Percentiles rank a stretch among this genome's conserved stretches.
Conservation (phyloP, 2,113 vertebrate genomes). For the Felis chaus region DNA sequence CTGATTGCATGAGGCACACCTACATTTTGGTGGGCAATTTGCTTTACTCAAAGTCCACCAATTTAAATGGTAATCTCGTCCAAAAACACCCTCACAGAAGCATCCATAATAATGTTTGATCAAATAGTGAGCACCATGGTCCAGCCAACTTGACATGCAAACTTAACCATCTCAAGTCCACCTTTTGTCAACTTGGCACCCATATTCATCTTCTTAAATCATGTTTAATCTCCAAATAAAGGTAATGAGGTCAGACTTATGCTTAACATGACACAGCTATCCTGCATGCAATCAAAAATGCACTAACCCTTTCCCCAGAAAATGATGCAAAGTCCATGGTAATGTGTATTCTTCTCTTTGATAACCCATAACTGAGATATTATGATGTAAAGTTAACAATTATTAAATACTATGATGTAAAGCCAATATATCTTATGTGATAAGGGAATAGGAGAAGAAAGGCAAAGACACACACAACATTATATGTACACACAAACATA, state of each 20-base stretch:
- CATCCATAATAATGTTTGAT: not conserved
- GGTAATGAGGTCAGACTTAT: not conserved
- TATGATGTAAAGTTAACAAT: not conserved
- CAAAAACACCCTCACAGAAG: not conserved
- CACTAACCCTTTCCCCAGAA: not conserved
- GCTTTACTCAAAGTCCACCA: not conserved
- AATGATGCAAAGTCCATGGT: not conserved
- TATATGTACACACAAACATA: not conserved
- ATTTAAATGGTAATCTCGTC: not conserved
- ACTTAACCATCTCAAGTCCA: not conserved
- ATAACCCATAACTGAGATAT: not conserved
- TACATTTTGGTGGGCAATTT: not conserved
- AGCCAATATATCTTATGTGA: not conserved
- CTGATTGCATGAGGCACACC: not conserved
- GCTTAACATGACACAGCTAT: not conserved
- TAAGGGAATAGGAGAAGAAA: not conserved
- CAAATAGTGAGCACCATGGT: not conserved
- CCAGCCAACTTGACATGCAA: not conserved
- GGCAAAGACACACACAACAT: not conserved
- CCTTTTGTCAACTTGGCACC: not conserved
- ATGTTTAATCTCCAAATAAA: slow-evolving; percentile 12
- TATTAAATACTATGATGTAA: not conserved
- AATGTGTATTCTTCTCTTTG: not conserved
- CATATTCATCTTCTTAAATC: not conserved
- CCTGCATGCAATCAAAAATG: not conserved